Evolutionary conservation across 1,140 invertebrate genomes (phyloP).

Genomic region (Zaprionus africanus): DNA sequence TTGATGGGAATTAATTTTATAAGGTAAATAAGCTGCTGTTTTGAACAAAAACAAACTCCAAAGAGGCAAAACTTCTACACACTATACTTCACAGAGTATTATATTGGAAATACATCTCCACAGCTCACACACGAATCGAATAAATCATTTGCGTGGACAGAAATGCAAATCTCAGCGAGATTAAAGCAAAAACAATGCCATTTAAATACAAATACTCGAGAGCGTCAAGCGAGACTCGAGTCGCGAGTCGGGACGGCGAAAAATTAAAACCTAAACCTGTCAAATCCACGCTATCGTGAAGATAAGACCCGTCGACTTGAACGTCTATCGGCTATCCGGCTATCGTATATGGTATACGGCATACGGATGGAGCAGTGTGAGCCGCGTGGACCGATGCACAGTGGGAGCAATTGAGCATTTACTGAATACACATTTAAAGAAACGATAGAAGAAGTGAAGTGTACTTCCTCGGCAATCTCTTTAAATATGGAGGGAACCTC

Average conservation of each 20-base stretch:
- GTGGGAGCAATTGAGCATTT: background rate
- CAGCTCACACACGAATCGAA: slow-evolving; percentile 39
- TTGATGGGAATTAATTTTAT: slow-evolving; percentile 53
- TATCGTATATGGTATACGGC: slow-evolving; percentile 33
- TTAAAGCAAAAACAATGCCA: slow-evolving; percentile 69
- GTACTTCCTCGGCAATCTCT: background rate
- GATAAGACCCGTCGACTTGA: slow-evolving; percentile 55
- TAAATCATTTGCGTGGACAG: slow-evolving; percentile 74
- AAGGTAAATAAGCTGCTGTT: slow-evolving; percentile 75
- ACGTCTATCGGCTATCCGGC: slow-evolving; percentile 38
- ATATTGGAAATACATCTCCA: slow-evolving; percentile 63
- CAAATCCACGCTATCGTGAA: slow-evolving; percentile 67
- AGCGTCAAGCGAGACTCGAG: slow-evolving; percentile 40
- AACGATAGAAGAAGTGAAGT: background rate
- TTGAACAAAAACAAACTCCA: slow-evolving; percentile 50
- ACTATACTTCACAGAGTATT: background rate
- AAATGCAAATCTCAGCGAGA: slow-evolving; percentile 75
- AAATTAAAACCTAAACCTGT: slow-evolving; percentile 75
- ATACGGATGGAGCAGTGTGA: background rate
- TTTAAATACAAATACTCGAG: slow-evolving; percentile 43
- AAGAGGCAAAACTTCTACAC: background rate
- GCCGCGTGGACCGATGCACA: slow-evolving; percentile 17
- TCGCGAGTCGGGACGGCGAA: slow-evolving; percentile 43
- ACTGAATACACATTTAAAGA: background rate
- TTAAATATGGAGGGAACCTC: background rate